Base-by-base conservation (phyloP, 2,888 invertebrate genomes). In the Watsonalla cultraria region DNA sequence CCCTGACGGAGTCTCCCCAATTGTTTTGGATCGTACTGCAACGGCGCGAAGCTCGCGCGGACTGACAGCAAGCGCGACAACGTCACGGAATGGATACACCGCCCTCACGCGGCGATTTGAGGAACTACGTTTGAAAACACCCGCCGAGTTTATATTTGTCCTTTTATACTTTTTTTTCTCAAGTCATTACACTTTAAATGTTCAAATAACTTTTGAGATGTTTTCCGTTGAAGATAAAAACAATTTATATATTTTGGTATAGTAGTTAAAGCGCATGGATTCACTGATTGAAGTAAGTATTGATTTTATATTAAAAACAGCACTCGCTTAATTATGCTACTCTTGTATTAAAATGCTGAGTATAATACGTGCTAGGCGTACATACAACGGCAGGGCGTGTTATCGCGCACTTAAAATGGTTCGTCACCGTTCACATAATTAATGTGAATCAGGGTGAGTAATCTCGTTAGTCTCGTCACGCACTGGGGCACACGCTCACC, bases 401-500 rank as follows among this genome's bases (percentile, higher is more conserved):
- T 87, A 88, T 84, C 86, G 81, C 82, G 76, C 82, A 84, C 83
- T 81, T 78, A 77, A 84, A 82, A 84, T 83, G 81, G 82, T 84
- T 86, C 84, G 86, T 86, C 86, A 86, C 80, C 77, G 82, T 76
- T 84, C 88, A 87, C 84, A 84, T 88, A 88, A 86, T 88, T 86
- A 87, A 85, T 82, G 80, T 83, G 85, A 86, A 81, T 84, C 84
- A 82, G 76, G 72, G 73, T 68, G 37, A 67, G 70, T 81, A 80
- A 81, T 81, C 76, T 79, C 64, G 67, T 64, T 65, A 69, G 68
- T 59, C 64, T 66, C 72, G 77, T 81, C 80, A 80, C 78, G 75
- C 80, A 77, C 72, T 68, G 63, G 54, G 60, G 61, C 69, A 74
- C 74, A 66, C 56, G 56, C 64, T 52, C 60, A 61, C 60, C 55